Evolutionary conservation across 92 coral and sea anemone genomes (phyloP).

Genomic region (Epizoanthus illoricatus): DNA sequence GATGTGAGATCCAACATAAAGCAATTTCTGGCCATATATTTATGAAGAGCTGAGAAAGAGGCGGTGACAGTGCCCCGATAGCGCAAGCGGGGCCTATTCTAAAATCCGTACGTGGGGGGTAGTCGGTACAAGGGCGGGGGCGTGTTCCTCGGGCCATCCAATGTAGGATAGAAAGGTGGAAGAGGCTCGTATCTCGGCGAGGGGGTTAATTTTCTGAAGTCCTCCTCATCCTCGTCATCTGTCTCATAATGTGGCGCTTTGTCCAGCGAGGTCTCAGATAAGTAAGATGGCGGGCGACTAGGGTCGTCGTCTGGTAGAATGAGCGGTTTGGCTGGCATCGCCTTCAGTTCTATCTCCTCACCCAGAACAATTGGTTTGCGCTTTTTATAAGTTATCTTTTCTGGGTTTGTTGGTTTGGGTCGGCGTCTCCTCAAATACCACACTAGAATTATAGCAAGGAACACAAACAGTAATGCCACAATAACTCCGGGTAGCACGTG

Average conservation of each 20-base stretch:
- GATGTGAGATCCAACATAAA: too few relatives aligned
- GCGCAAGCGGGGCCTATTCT: not conserved
- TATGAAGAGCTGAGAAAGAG: too few relatives aligned
- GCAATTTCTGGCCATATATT: too few relatives aligned
- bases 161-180: constrained; percentile 67
- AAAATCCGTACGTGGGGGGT: constrained; percentile 64
- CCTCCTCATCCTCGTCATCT: constrained; percentile 73
- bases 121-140: constrained; percentile 79
- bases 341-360: constrained; percentile 82
- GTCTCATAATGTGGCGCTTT: constrained; percentile 55
- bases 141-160: constrained; percentile 48
- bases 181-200: constrained; percentile 75
- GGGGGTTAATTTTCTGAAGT: constrained; percentile 61
- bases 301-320: constrained; percentile 89
- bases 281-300: constrained; percentile 76
- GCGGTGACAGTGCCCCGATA: too few relatives aligned
- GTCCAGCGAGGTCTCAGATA: constrained; percentile 76
- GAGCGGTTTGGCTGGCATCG: constrained; percentile 80
- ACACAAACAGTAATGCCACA: constrained; percentile 59
- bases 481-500: constrained; percentile 84
- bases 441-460: constrained; percentile 63
- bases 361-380: constrained; percentile 89
- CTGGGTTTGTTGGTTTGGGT: constrained; percentile 76
- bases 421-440: constrained; percentile 67
- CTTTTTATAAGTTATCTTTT: constrained; percentile 76